Percentiles rank a stretch among this genome's conserved stretches.
These are phyloP conservation scores for Alectoris magna DNA, from an alignment of 2,797 vertebrate genomes.

Conservation along the genomic window DNA sequence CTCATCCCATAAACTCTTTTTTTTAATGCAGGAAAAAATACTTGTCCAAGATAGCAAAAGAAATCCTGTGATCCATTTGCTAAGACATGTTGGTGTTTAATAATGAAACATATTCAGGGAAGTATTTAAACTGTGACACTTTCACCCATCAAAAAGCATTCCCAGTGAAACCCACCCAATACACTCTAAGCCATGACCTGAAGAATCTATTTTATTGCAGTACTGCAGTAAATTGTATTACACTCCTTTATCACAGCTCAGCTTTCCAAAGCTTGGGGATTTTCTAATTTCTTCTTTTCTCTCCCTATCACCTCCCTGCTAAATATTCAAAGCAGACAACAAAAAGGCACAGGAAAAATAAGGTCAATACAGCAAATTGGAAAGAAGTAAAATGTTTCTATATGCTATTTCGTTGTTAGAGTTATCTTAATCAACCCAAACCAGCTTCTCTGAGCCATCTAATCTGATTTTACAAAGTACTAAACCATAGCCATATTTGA, in stretches of 20 bases:
- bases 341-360: slow-evolving; percentile 26
- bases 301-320: background rate
- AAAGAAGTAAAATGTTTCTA: slow-evolving; percentile 37
- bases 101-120: background rate
- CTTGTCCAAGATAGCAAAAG: background rate
- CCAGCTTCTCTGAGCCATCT: slow-evolving; percentile 5
- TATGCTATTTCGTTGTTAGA: slow-evolving; percentile 4
- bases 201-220: background rate
- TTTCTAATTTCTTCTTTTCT: background rate
- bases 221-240: background rate
- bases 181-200: background rate
- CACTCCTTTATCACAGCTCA: background rate
- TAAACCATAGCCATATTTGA: slow-evolving; percentile 30
- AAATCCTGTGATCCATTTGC: background rate
- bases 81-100: background rate
- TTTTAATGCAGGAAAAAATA: background rate
- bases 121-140: background rate
- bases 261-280: background rate
- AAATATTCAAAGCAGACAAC: slow-evolving; percentile 15
- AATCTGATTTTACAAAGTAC: slow-evolving; percentile 39
- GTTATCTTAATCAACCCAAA: slow-evolving; percentile 44
- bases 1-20: background rate
- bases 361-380: slow-evolving; percentile 32
- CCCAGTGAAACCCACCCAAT: background rate
- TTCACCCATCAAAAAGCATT: background rate